Evolutionary conservation across 2,797 vertebrate genomes (phyloP).

Genomic region (Poecilia picta): DNA sequence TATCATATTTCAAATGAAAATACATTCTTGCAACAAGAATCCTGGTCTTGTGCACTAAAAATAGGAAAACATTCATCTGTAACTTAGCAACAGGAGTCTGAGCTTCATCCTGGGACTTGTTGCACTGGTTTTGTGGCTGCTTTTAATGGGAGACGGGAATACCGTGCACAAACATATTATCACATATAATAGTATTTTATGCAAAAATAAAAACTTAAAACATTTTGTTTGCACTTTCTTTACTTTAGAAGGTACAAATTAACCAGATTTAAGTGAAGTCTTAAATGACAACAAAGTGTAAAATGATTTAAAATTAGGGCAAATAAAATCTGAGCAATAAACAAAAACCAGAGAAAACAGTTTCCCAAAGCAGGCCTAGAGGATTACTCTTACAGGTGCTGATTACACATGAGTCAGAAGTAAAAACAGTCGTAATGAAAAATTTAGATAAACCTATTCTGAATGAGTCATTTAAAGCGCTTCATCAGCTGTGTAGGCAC

Average conservation of each 20-base stretch:
- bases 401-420: slow-evolving; percentile 48
- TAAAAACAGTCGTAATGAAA: slow-evolving; percentile 51
- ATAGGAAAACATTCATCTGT: slow-evolving; percentile 85
- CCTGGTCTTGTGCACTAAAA: slow-evolving; percentile 81
- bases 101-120: slow-evolving; percentile 83
- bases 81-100: slow-evolving; percentile 86
- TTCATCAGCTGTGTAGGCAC: slow-evolving; percentile 66
- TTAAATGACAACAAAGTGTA: slow-evolving; percentile 15
- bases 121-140: slow-evolving; percentile 71
- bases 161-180: slow-evolving; percentile 34
- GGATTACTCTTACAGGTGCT: slow-evolving; percentile 51
- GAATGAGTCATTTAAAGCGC: slow-evolving; percentile 70
- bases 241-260: background rate
- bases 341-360: slow-evolving; percentile 30
- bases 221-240: slow-evolving; percentile 8
- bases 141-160: slow-evolving; percentile 64
- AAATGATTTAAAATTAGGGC: background rate
- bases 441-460: slow-evolving; percentile 48
- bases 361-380: slow-evolving; percentile 31
- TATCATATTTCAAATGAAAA: slow-evolving; percentile 82
- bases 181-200: slow-evolving; percentile 19
- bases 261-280: background rate
- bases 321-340: slow-evolving; percentile 6
- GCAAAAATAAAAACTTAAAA: slow-evolving; percentile 14
- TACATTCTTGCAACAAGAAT: slow-evolving; percentile 80